A percentile compares a stretch with the other conserved stretches of the same genome.
Evolutionary conservation across 2,113 vertebrate genomes (phyloP).

Genomic region (Pongo pygmaeus): DNA sequence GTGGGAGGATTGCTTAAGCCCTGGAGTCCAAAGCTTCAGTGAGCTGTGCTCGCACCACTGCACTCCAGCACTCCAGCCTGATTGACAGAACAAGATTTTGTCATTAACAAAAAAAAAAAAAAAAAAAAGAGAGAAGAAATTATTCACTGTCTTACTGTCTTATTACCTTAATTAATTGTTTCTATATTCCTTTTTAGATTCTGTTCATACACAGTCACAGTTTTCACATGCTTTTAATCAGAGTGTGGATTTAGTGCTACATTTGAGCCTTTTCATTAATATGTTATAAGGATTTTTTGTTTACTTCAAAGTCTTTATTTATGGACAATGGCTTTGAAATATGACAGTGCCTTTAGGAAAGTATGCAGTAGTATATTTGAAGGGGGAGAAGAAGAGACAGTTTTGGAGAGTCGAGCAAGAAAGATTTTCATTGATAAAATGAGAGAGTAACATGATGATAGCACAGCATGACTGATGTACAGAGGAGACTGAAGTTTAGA

Average conservation of each 20-base stretch:
- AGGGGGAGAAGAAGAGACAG: neutral
- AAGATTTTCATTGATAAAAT: constrained; percentile 61
- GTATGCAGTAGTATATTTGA: neutral
- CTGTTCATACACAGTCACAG: neutral
- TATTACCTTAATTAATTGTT: neutral
- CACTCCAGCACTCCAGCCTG: no score
- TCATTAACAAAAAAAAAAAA: no score
- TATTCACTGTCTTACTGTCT: accelerated
- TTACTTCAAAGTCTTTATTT: neutral
- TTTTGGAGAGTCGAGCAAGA: neutral
- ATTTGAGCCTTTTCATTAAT: neutral
- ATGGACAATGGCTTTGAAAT: neutral
- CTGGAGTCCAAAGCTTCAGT: no score
- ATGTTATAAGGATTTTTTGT: neutral
- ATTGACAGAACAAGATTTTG: no score
- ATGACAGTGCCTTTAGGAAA: constrained; percentile 18
- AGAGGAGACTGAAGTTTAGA: neutral
- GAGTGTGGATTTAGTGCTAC: neutral
- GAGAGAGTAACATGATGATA: neutral
- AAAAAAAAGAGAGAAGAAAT: neutral
- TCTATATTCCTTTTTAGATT: neutral
- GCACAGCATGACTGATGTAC: neutral
- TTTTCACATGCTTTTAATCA: neutral
- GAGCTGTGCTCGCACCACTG: no score
- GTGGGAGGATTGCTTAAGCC: no score